A percentile compares a stretch with the other conserved stretches of the same genome.
phyloP scores from a whole-genome alignment of 1,140 invertebrate species.

The Tenebrio molitor region DNA sequence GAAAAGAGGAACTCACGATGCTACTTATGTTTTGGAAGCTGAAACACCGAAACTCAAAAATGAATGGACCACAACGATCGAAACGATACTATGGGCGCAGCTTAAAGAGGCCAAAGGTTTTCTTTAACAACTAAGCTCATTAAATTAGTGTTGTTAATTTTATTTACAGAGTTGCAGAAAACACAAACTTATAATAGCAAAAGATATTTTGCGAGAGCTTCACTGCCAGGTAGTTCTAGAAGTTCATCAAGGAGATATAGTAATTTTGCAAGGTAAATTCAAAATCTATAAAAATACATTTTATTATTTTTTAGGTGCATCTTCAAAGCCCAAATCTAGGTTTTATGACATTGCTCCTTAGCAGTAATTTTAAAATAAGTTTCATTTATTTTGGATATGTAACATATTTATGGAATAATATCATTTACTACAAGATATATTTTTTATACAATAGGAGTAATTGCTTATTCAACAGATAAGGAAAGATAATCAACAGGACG shows the following conservation, averaged over 20 bases:
- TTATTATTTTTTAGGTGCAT: not conserved
- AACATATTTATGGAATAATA: too few relatives aligned
- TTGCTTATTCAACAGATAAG: too few relatives aligned
- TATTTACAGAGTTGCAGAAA: too few relatives aligned
- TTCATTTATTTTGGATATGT: too few relatives aligned
- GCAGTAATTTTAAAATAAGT: not conserved
- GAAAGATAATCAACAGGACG: too few relatives aligned
- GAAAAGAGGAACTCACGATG: conserved; percentile 49
- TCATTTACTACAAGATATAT: too few relatives aligned
- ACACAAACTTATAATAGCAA: too few relatives aligned
- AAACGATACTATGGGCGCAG: conserved; percentile 60
- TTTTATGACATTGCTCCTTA: not conserved
- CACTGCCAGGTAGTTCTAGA: too few relatives aligned
- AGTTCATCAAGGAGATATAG: not conserved
- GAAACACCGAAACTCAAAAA: conserved; percentile 56
- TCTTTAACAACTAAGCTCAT: too few relatives aligned
- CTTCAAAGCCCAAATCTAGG: not conserved
- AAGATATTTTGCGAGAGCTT: too few relatives aligned
- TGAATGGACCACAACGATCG: conserved; percentile 57
- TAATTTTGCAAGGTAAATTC: not conserved
- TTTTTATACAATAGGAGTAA: too few relatives aligned
- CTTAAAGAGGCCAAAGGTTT: conserved; percentile 58
- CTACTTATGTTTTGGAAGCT: conserved; percentile 57
- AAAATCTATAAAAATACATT: not conserved
- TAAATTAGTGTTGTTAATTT: too few relatives aligned